Conservation (phyloP, 2,113 vertebrate genomes). For the Hymenochirus boettgeri region DNA sequence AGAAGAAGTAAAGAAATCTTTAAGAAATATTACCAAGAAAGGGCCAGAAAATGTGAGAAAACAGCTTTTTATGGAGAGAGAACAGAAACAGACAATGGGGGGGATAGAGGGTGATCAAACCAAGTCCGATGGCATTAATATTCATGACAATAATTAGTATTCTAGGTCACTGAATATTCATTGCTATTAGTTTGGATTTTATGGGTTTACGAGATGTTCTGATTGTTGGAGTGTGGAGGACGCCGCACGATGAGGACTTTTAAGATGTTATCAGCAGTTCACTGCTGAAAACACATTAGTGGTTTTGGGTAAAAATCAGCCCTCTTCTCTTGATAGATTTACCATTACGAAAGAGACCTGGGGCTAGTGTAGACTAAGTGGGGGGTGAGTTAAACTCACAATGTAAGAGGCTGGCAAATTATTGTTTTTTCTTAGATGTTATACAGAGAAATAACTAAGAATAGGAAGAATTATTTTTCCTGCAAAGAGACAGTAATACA, state of each 20-base stretch:
- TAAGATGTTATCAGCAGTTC: slow-evolving; percentile 66
- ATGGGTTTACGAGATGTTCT: slow-evolving; percentile 80
- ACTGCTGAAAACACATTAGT: slow-evolving; percentile 62
- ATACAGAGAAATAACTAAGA: too few species aligned
- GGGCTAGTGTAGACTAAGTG: slow-evolving; percentile 34
- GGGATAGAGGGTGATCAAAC: slow-evolving; percentile 63
- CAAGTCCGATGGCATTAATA: slow-evolving; percentile 94
- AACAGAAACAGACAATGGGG: slow-evolving; percentile 41
- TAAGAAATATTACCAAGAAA: slow-evolving; percentile 14
- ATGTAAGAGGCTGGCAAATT: slow-evolving; percentile 1
- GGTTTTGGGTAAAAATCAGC: slow-evolving; percentile 53
- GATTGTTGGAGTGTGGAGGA: slow-evolving; percentile 80
- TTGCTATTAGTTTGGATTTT: slow-evolving; percentile 94
- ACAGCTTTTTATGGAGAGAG: background rate
- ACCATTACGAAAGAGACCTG: slow-evolving; percentile 49
- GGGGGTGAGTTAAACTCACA: slow-evolving; percentile 6
- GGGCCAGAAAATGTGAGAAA: slow-evolving; percentile 39
- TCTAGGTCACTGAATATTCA: slow-evolving; percentile 99
- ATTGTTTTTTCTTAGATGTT: slow-evolving; percentile 9
- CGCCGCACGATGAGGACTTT: slow-evolving; percentile 72
- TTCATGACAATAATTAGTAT: slow-evolving; percentile 99
- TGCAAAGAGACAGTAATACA: too few species aligned
- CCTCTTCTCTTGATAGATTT: slow-evolving; percentile 53
- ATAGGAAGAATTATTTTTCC: too few species aligned
- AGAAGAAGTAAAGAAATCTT: background rate